phyloP scores from a whole-genome alignment of 2,113 vertebrate genomes.

The Podarcis muralis region DNA sequence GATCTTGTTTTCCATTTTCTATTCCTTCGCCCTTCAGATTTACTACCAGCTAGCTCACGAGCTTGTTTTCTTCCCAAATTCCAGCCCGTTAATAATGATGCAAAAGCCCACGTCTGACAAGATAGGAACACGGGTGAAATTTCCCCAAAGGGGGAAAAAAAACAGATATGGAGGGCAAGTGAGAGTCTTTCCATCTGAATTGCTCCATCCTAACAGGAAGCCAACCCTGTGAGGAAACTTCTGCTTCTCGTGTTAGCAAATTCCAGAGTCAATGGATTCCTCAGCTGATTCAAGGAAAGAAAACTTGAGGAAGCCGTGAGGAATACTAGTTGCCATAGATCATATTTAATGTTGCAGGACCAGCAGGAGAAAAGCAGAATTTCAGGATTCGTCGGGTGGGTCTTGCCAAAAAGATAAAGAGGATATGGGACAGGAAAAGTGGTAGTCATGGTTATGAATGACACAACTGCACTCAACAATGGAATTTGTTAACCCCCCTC shows the following conservation, averaged over 20 bases:
- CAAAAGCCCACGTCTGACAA: conserved; percentile 6
- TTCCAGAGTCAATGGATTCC: conserved; percentile 4
- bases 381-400: neutral
- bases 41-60: neutral
- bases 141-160: neutral
- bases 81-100: conserved; percentile 34
- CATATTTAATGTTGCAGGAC: neutral
- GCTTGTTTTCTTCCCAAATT: conserved; percentile 19
- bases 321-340: conserved; percentile 14
- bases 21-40: neutral
- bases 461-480: neutral
- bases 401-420: neutral
- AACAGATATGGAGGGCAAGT: conserved; percentile 38
- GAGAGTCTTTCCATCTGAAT: conserved; percentile 21
- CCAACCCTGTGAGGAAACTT: neutral
- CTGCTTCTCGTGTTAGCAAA: conserved; percentile 15
- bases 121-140: neutral
- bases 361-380: neutral
- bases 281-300: neutral
- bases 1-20: conserved; percentile 1
- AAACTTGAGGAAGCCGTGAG: neutral
- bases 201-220: neutral
- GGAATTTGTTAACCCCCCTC: neutral
- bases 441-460: neutral
- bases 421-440: neutral